These are phyloP conservation scores for Semotilus atromaculatus DNA, from an alignment of 2,797 vertebrate genomes.

Conservation along the genomic window DNA sequence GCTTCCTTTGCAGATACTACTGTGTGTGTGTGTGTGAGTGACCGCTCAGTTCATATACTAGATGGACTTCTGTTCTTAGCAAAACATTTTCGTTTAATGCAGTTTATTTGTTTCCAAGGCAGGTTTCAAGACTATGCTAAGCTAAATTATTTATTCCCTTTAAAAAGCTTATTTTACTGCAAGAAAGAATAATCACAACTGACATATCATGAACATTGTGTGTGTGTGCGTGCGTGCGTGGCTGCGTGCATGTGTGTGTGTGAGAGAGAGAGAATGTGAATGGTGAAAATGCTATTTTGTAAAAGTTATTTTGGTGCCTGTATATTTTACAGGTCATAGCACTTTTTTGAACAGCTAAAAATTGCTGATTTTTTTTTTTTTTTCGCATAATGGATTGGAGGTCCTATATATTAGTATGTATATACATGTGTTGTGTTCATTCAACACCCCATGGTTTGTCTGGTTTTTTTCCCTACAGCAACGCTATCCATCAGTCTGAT, in stretches of 20 bases:
- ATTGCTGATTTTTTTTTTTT: background rate
- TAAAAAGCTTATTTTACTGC: too few species aligned
- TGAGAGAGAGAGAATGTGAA: too few species aligned
- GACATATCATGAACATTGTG: too few species aligned
- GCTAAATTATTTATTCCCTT: too few species aligned
- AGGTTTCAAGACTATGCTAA: background rate
- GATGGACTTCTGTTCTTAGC: background rate
- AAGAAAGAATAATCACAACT: too few species aligned
- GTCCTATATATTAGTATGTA: conserved; percentile 15
- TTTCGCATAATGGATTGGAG: background rate
- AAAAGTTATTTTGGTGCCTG: background rate
- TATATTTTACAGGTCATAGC: background rate
- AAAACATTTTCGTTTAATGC: background rate
- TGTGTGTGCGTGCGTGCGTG: too few species aligned
- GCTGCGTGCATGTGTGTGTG: too few species aligned
- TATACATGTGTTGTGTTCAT: conserved; percentile 18
- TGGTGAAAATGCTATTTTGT: too few species aligned
- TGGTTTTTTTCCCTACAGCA: conserved; percentile 35
- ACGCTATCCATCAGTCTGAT: conserved; percentile 24
- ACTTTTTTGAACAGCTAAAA: background rate
- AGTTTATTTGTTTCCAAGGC: background rate
- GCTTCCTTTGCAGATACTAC: conserved; percentile 11
- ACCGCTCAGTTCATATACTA: background rate
- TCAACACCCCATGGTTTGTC: conserved; percentile 23
- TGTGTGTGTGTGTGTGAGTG: background rate